A percentile compares a stretch with the other conserved stretches of the same genome.
Conservation (phyloP, 2,113 vertebrate species). For the Ictidomys tridecemlineatus region DNA sequence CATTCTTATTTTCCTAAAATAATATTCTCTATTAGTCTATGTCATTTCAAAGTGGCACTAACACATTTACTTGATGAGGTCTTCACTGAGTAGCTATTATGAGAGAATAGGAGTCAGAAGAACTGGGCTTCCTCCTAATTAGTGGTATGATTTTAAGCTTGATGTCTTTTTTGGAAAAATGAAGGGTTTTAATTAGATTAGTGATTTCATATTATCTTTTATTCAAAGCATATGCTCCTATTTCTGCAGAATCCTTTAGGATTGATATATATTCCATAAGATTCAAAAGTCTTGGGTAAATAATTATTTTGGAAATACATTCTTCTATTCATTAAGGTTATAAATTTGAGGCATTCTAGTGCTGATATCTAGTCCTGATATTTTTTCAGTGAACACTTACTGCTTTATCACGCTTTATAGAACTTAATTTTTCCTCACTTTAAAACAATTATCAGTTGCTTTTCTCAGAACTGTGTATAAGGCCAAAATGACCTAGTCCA, state of each 20-base stretch:
- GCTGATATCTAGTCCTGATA: neutral
- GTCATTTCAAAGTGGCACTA: neutral
- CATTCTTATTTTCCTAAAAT: neutral
- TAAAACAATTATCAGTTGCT: slow-evolving; percentile 19
- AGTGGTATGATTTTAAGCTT: neutral
- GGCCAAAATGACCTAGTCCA: neutral
- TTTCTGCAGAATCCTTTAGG: neutral
- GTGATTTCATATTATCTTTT: neutral
- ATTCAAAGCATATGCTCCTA: neutral
- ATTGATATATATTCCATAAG: neutral
- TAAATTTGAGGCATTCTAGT: neutral
- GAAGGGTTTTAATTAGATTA: neutral
- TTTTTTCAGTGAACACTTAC: neutral
- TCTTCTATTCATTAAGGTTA: neutral
- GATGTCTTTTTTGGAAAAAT: neutral
- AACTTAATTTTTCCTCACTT: neutral
- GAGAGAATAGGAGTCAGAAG: neutral
- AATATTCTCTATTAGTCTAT: neutral
- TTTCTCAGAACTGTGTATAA: slow-evolving; percentile 31
- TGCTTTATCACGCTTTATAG: neutral
- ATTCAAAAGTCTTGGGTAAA: neutral
- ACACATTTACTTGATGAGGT: neutral
- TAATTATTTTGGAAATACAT: neutral
- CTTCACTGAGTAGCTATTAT: neutral
- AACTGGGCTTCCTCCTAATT: neutral